Base-by-base conservation (phyloP, 1,140 invertebrate species). In the Gryllus bimaculatus region DNA sequence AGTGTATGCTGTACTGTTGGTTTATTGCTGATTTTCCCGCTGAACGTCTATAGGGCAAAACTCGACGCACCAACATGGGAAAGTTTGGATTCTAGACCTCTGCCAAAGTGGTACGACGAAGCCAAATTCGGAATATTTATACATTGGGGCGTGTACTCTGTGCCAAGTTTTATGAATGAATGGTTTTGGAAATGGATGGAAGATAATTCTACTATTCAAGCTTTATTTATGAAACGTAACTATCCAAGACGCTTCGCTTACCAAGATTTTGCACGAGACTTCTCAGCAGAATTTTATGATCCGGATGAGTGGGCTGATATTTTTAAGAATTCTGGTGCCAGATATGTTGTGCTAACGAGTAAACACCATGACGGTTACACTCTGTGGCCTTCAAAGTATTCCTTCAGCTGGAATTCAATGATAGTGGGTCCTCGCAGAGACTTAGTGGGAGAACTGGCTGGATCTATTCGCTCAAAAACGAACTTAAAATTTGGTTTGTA, bases 361-460 rank as follows among this genome's bases (percentile, higher is more conserved):
- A 98, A 98, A 87, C 96, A 98, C 88, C 96, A 98, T 84, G 96
- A 98, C 85, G 96, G 96, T 13, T 98, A 89, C 82, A 95, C 95
- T 0, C 79, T 97, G 47, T 98, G 95, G 91, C 96, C 96, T 47
- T 96, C 94, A 0, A 91, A 90, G 81, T 90, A 92, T 79, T 92
- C 95, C 0, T 98, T 92, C 83, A 94, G 94, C 83, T 98, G 96
- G 96, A 98, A 98, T 87, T 87, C 95, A 0, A 84, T 91, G 79
- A 96, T 97, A 82, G 88, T 95, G 78, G 96, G 96, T 73, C 95
- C 96, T 13, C 90, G 93, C 79, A 86, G 90, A 79, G 26, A 66
- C 7, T 66, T 66, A 13, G 10, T 18, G 7, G 54, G 54, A 10
- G 54, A 95, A 81, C 84, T 97, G 8, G 88, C 92, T 0, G 82